A percentile compares a stretch with the other conserved stretches of the same genome.
Conservation (phyloP, 2,113 vertebrate species). For the Amphiprion ocellaris region DNA sequence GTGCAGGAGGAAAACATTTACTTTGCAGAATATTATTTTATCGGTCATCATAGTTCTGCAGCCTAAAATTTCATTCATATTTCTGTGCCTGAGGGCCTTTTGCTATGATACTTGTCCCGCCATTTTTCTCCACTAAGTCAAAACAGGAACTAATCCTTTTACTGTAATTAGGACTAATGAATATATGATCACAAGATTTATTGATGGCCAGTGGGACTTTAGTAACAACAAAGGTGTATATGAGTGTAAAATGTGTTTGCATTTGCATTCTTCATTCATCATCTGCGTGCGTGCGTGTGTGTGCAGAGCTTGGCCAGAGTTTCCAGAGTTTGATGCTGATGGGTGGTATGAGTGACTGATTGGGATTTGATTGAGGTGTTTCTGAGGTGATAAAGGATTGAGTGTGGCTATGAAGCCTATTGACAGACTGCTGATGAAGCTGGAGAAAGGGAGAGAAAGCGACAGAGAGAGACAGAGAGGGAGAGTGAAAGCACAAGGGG, state of each 20-base stretch:
- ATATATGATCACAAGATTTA: constrained; percentile 41
- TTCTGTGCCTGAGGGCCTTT: neutral
- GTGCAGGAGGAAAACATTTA: neutral
- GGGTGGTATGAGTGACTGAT: constrained; percentile 79
- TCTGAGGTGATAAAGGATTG: constrained; percentile 80
- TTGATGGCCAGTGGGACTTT: constrained; percentile 33
- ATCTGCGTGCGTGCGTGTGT: constrained; percentile 35
- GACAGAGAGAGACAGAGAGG: constrained; percentile 35
- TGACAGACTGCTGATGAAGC: constrained; percentile 86
- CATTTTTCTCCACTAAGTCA: constrained; percentile 13
- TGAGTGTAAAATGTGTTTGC: constrained; percentile 39
- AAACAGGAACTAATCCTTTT: constrained; percentile 37
- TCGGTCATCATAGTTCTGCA: neutral
- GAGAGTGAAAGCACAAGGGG: constrained; percentile 18
- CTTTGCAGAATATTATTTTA: neutral
- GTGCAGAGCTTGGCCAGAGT: constrained; percentile 27
- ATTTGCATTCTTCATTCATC: constrained; percentile 59
- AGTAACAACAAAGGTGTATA: constrained; percentile 41
- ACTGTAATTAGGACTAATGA: constrained; percentile 61
- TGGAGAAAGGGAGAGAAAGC: constrained; percentile 57
- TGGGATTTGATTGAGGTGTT: constrained; percentile 86
- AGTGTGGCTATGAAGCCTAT: constrained; percentile 78
- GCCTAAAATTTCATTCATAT: neutral
- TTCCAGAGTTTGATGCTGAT: constrained; percentile 64
- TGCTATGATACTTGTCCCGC: neutral